Percentiles rank a stretch among this genome's conserved stretches.
Conservation (phyloP, 2,888 invertebrate genomes). For the Cantharis rustica region DNA sequence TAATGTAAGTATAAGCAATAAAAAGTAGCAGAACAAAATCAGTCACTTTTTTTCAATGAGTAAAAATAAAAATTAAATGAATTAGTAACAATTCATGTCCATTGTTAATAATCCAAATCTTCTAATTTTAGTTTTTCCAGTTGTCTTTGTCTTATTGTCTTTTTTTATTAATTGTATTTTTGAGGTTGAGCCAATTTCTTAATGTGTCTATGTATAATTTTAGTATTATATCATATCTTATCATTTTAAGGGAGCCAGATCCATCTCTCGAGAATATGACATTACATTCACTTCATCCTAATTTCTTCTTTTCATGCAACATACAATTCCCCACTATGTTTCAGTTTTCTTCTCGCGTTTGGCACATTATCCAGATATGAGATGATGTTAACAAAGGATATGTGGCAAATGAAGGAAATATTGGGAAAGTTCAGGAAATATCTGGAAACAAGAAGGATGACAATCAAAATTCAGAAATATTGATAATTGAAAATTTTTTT, state of each 20-base stretch:
- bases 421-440: neutral
- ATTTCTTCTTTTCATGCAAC: neutral
- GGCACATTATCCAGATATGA: slow-evolving; percentile 33
- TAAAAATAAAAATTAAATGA: neutral
- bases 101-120: neutral
- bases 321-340: neutral
- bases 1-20: neutral
- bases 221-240: neutral
- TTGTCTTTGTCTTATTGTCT: neutral
- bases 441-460: neutral
- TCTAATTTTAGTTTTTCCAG: neutral
- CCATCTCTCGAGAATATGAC: neutral
- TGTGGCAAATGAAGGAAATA: neutral
- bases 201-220: neutral
- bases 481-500: neutral
- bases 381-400: neutral
- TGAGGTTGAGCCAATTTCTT: neutral
- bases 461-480: neutral
- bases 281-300: neutral
- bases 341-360: neutral
- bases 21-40: neutral
- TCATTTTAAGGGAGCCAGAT: neutral
- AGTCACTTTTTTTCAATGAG: neutral
- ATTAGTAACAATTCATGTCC: neutral
- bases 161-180: neutral